A percentile compares a stretch with the other conserved stretches of the same genome.
These are phyloP conservation scores for Cryptus armator DNA, from an alignment of 2,888 invertebrate genomes.

Conservation along the genomic window DNA sequence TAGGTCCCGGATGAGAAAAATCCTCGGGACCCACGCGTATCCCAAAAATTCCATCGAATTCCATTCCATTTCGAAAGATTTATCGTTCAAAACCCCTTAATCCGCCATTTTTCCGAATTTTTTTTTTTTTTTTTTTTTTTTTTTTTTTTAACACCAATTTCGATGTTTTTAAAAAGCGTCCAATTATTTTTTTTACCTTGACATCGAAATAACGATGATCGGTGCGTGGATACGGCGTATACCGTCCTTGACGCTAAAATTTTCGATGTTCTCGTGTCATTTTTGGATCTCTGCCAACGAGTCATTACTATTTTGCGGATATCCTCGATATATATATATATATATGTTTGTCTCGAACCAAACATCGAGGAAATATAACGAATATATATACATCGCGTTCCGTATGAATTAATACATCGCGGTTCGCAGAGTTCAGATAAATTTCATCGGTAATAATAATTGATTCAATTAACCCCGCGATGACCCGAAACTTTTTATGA, in stretches of 20 bases:
- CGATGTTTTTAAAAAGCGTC: background rate
- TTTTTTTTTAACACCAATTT: background rate
- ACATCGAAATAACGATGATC: constrained; percentile 22
- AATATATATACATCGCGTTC: background rate
- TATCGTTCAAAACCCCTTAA: background rate
- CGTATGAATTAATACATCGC: background rate
- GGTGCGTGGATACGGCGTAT: constrained; percentile 12
- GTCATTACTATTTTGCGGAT: constrained; percentile 42
- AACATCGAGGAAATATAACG: background rate
- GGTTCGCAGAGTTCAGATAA: background rate
- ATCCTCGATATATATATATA: background rate
- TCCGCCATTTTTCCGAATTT: background rate
- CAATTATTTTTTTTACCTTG: background rate
- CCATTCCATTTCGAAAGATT: background rate
- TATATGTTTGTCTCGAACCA: background rate
- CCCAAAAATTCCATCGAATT: constrained; percentile 27
- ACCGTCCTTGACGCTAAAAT: constrained; percentile 33
- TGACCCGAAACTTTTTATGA: background rate
- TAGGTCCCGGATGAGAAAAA: constrained; percentile 59
- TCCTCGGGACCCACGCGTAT: constrained; percentile 9
- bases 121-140: background rate
- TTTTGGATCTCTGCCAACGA: constrained; percentile 45
- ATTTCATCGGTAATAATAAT: background rate
- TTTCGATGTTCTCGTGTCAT: constrained; percentile 14
- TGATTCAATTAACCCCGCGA: background rate